A percentile compares a stretch with the other conserved stretches of the same genome.
Conservation (phyloP, 2,113 vertebrate species). For the Pseudopipra pipra region DNA sequence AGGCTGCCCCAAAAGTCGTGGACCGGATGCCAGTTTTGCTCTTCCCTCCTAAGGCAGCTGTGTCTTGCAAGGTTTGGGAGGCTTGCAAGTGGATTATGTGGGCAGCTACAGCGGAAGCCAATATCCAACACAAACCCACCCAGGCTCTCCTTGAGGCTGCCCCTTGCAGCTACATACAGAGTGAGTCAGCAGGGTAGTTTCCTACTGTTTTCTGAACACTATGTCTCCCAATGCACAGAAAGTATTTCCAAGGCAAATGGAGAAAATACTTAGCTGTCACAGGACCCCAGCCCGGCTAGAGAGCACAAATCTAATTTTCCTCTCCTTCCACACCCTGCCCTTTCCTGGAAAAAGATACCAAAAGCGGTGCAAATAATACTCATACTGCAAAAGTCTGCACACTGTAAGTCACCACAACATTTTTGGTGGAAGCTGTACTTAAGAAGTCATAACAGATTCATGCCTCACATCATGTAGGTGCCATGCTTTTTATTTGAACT, state of each 20-base stretch:
- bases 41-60: neutral
- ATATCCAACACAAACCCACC: neutral
- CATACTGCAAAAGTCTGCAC: neutral
- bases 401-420: neutral
- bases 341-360: neutral
- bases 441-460: neutral
- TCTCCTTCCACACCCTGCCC: neutral
- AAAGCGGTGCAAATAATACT: neutral
- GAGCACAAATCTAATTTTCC: neutral
- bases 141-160: neutral
- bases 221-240: neutral
- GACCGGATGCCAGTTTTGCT: slow-evolving; percentile 28
- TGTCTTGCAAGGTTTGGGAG: neutral
- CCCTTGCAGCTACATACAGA: neutral
- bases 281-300: neutral
- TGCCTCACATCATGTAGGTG: neutral
- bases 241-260: neutral
- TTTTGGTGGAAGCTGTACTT: neutral
- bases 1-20: neutral
- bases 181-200: fast-evolving
- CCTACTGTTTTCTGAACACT: neutral
- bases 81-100: neutral
- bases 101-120: neutral
- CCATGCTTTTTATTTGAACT: neutral
- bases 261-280: neutral